These are phyloP conservation scores for Zelleria hepariella DNA, from an alignment of 2,888 invertebrate genomes.

Conservation along the genomic window DNA sequence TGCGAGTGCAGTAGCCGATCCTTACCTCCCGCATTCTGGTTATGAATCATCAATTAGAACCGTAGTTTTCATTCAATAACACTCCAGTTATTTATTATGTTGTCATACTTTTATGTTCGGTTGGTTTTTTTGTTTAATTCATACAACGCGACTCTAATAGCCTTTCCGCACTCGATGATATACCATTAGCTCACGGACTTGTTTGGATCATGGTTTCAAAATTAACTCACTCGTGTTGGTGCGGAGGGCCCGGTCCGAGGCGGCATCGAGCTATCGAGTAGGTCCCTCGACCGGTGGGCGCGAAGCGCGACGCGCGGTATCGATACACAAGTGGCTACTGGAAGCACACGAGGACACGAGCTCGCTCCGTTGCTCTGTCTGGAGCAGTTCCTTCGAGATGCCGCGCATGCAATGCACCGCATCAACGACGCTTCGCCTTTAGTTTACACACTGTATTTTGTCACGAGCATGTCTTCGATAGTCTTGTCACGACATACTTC, in stretches of 20 bases:
- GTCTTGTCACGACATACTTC: conserved; percentile 36
- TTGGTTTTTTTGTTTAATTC: conserved; percentile 39
- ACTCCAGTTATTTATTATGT: conserved; percentile 60
- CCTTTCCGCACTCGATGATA: conserved; percentile 52
- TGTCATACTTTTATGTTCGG: conserved; percentile 58
- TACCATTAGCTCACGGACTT: conserved; percentile 45
- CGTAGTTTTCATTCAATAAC: conserved; percentile 72
- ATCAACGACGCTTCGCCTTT: conserved; percentile 32
- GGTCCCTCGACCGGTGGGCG: not conserved
- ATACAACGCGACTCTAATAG: conserved; percentile 64
- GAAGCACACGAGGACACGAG: conserved; percentile 56
- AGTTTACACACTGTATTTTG: not conserved
- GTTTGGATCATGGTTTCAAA: conserved; percentile 32
- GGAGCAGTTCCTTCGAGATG: conserved; percentile 11
- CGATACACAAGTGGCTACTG: conserved; percentile 47
- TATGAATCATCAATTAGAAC: conserved; percentile 72
- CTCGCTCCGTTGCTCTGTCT: conserved; percentile 1
- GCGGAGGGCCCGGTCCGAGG: conserved; percentile 7
- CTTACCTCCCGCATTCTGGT: conserved; percentile 74
- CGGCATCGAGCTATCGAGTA: conserved; percentile 1
- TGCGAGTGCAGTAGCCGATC: conserved; percentile 76
- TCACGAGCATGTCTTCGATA: conserved; percentile 4
- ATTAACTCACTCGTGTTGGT: conserved; percentile 14
- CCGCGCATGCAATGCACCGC: conserved; percentile 25
- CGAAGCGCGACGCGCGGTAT: conserved; percentile 8